Base-by-base conservation (phyloP, 2,888 invertebrate genomes). In the Ceraclea dissimilis region DNA sequence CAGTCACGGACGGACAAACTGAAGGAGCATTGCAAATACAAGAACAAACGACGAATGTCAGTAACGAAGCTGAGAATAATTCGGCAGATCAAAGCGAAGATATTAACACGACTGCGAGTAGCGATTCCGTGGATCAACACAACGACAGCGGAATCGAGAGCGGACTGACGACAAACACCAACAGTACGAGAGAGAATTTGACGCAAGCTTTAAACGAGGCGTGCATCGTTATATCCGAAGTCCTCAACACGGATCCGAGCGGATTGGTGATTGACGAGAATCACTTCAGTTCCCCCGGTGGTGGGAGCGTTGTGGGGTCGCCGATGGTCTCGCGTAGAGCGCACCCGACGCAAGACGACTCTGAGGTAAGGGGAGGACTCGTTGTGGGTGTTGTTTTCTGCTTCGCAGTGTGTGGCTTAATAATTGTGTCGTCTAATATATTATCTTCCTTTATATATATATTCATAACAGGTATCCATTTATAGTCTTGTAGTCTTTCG, bases 241-340 rank as follows among this genome's bases (percentile, higher is more conserved):
- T 44, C 18, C 33, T 54, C 21, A 43, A 26, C 34, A 44, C 49
- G 17, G 60, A 62, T 43, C 51, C 50, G 19, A 43, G 53, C 13
- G 59, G 54, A 19, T 49, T 53, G 47, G 56, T 54, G 17, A 59
- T 76, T 61, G 76, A 78, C 64, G 76, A 77, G 68, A 77, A 76
- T 64, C 76, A 78, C 66, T 77, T 78, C 66, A 78, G 76, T 64
- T 76, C 77, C 54, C 77, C 77, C 46, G 70, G 69, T n/a, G 72
- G 71, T 46, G 52, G 60, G 21, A 62, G 62, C 67, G 64, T 2
- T 17, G 68, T 71, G 22, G 74, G 73, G 22, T 56, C 62, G 10
- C 57, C 59, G 31, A 60, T 58, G 48, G 17, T 31, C 46, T 62
- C 64, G 26, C 50, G 65, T 18, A 65, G 67, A 2, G 5, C 39